A percentile compares a stretch with the other conserved stretches of the same genome.
Conservation (phyloP, 1,140 invertebrate species). For the Gonioctena quinquepunctata region DNA sequence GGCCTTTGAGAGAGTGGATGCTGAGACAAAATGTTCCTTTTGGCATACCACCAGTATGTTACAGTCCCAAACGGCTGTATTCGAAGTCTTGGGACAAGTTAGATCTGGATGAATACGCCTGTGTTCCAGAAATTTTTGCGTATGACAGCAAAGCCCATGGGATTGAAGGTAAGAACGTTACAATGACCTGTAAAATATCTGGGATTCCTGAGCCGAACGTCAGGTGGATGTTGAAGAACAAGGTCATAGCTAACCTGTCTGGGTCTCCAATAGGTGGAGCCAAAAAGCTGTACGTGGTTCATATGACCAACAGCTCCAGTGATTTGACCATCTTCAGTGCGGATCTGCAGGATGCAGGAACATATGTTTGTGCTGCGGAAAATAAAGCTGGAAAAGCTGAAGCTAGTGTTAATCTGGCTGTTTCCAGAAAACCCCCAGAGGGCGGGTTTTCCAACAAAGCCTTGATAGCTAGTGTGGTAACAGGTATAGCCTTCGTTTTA, state of each 20-base stretch:
- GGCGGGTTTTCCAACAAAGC: constrained; percentile 59
- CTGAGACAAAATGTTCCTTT: constrained; percentile 73
- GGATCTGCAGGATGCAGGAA: constrained; percentile 71
- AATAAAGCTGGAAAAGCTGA: constrained; percentile 76
- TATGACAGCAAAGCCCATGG: constrained; percentile 60
- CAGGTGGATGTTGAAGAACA: constrained; percentile 61
- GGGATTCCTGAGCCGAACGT: constrained; percentile 71
- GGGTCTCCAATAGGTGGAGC: constrained; percentile 55
- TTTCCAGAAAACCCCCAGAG: constrained; percentile 61
- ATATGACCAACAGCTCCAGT: constrained; percentile 60
- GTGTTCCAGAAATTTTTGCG: constrained; percentile 68
- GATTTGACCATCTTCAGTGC: constrained; percentile 73
- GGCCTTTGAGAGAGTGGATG: constrained; percentile 78
- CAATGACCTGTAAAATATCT: constrained; percentile 70
- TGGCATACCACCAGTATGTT: constrained; percentile 70
- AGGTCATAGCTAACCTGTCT: constrained; percentile 47
- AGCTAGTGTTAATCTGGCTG: constrained; percentile 69
- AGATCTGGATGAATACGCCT: constrained; percentile 79
- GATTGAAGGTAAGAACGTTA: constrained; percentile 73
- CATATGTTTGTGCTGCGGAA: constrained; percentile 75
- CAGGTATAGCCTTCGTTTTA: constrained; percentile 62
- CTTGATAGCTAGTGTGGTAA: constrained; percentile 62
- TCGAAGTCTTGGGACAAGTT: constrained; percentile 73
- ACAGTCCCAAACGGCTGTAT: constrained; percentile 63
- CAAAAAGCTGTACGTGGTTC: constrained; percentile 59